Base-by-base conservation (phyloP, 2,797 vertebrate genomes). In the Bovichtus diacanthus region DNA sequence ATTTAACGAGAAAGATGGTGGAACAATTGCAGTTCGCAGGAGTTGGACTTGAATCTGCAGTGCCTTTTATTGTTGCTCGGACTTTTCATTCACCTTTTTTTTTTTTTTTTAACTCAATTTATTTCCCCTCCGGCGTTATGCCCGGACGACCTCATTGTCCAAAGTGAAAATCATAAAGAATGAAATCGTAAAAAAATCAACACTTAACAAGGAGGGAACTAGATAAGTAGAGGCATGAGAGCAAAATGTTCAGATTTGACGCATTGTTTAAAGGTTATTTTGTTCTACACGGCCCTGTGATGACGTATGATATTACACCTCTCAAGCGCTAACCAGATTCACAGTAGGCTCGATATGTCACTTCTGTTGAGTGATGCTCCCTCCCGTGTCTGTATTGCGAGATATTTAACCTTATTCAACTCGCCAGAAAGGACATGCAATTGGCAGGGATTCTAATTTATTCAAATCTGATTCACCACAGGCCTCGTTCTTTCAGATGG, bases 391-490 rank as follows among this genome's bases (percentile, higher is more conserved):
- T 70, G 76, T 79, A 9, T 70, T 38, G 75, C 29, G 3, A 39
- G 53, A 81, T 83, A 62, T 83, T 81, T 86, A 85, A 86, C 74
- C 72, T 85, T 65, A 67, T 77, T 85, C 49, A 23, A 1, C 67
- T 78, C 79, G 70, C 78, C 72, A 83, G 70, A 82, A 75, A 77
- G 83, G 69, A 82, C 72, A 31, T 39, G 56, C 21, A 44, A 43
- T 49, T 39, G 64, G 63, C 63, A 9, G 59, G 36, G 41, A 60
- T 82, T 77, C 6, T 82, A 78, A 88, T 91, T 78, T 87, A 89
- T 90, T 90, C 56, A 87, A 84, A 89, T 89, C 21, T 7, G 62
- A 91, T 89, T 85, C 76, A 53, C 38, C 67, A 2, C 34, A 1
- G 55, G 60, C 65, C 55, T 55, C 1, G 7, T 70, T 55, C 51